phyloP scores from a whole-genome alignment of 2,888 invertebrate species.

The Teleogryllus oceanicus region DNA sequence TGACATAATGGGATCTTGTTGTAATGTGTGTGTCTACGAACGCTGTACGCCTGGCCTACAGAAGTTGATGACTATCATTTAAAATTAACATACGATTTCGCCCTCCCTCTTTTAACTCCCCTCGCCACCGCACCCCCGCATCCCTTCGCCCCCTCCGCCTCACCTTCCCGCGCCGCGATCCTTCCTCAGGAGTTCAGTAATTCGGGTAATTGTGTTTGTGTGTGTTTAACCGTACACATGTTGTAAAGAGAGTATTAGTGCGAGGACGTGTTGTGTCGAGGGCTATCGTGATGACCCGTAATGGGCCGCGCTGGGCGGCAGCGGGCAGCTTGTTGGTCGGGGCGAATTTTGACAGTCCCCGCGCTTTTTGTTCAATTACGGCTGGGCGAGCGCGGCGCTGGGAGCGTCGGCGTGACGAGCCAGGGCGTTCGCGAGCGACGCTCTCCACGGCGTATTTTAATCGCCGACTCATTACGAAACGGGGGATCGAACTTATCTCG shows the following conservation, averaged over 20 bases:
- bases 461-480: neutral
- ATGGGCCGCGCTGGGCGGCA: neutral
- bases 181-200: neutral
- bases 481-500: neutral
- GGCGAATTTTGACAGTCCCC: conserved; percentile 5
- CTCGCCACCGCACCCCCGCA: neutral
- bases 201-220: neutral
- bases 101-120: neutral
- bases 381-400: neutral
- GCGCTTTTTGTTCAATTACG: conserved; percentile 18
- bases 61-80: conserved; percentile 7
- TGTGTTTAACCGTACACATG: conserved; percentile 18
- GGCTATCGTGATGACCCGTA: neutral
- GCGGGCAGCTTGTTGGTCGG: neutral
- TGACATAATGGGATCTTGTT: conserved; percentile 6
- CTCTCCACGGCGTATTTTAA: neutral
- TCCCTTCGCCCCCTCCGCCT: neutral
- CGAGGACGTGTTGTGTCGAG: neutral
- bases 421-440: neutral
- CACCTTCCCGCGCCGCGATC: neutral
- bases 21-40: neutral
- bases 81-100: conserved; percentile 4
- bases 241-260: conserved; percentile 18
- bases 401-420: neutral
- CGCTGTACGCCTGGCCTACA: conserved; percentile 18